Conservation (phyloP, 2,888 invertebrate species). For the Antitype chi region DNA sequence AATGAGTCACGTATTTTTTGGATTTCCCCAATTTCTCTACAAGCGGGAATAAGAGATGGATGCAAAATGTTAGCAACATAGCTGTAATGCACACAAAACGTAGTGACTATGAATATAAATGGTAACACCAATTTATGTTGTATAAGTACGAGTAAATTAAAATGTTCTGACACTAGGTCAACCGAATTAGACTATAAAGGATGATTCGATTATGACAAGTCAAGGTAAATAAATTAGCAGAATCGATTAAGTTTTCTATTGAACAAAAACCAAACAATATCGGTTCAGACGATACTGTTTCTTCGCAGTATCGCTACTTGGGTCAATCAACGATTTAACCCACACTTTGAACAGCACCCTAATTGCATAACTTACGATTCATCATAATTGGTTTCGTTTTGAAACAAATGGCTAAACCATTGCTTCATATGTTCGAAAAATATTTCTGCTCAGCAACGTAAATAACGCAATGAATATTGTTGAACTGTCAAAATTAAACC, state of each 20-base stretch:
- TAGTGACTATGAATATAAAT: neutral
- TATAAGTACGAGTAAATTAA: neutral
- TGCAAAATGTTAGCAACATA: neutral
- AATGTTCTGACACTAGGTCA: conserved; percentile 27
- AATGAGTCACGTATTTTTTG: conserved; percentile 32
- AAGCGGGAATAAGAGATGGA: neutral
- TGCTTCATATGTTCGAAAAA: too few relatives aligned
- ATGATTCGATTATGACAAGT: conserved; percentile 11
- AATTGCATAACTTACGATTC: too few relatives aligned
- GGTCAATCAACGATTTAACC: too few relatives aligned
- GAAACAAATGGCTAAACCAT: too few relatives aligned
- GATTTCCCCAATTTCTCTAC: conserved; percentile 26
- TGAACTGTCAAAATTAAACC: too few relatives aligned
- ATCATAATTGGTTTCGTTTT: too few relatives aligned
- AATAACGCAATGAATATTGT: too few relatives aligned
- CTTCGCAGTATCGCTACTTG: neutral
- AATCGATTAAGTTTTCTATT: neutral
- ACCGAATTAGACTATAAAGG: conserved; percentile 18
- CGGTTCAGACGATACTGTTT: neutral
- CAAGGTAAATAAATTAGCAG: conserved; percentile 22
- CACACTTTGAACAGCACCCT: too few relatives aligned
- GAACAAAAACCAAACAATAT: neutral
- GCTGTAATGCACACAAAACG: neutral
- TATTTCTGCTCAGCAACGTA: too few relatives aligned
- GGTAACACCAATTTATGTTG: neutral